A percentile compares a stretch with the other conserved stretches of the same genome.
Conservation (phyloP, 2,888 invertebrate species). For the Drosophila anomelani region DNA sequence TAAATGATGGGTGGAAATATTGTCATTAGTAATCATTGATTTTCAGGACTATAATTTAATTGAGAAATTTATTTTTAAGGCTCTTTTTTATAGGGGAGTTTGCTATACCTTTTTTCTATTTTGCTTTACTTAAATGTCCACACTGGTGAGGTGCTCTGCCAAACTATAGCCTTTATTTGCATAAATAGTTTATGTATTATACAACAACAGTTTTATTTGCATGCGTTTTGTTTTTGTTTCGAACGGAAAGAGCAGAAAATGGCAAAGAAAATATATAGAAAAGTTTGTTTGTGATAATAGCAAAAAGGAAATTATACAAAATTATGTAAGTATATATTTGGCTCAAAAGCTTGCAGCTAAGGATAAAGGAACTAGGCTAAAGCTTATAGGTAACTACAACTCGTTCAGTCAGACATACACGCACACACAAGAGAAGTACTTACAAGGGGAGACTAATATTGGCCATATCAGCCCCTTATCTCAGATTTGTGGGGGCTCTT, state of each 20-base stretch:
- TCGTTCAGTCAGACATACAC: slow-evolving; percentile 20
- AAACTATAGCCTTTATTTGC: slow-evolving; percentile 76
- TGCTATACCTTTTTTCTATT: slow-evolving; percentile 58
- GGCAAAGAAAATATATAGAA: slow-evolving; percentile 54
- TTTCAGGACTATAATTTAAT: not conserved
- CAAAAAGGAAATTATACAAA: slow-evolving; percentile 31
- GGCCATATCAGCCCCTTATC: not conserved
- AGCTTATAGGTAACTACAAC: slow-evolving; percentile 49
- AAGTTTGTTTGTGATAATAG: slow-evolving; percentile 27
- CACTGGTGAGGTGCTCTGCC: slow-evolving; percentile 81
- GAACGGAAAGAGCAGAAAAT: slow-evolving; percentile 57
- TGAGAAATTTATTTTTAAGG: slow-evolving; percentile 12
- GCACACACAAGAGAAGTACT: slow-evolving; percentile 8
- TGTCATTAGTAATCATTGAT: slow-evolving; percentile 5
- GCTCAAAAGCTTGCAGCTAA: slow-evolving; percentile 56
- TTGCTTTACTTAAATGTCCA: slow-evolving; percentile 80
- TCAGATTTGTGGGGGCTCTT: not conserved
- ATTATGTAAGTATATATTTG: not conserved
- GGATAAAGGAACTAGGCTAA: slow-evolving; percentile 54
- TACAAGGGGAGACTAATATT: not conserved
- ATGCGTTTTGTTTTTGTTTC: slow-evolving; percentile 31
- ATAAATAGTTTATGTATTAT: slow-evolving; percentile 34
- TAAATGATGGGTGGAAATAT: slow-evolving; percentile 56
- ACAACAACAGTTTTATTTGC: slow-evolving; percentile 47
- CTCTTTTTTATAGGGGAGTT: slow-evolving; percentile 37